Percentiles rank a stretch among this genome's conserved stretches.
These are phyloP conservation scores for Acipenser ruthenus DNA, from an alignment of 2,797 vertebrate genomes.

Conservation along the genomic window DNA sequence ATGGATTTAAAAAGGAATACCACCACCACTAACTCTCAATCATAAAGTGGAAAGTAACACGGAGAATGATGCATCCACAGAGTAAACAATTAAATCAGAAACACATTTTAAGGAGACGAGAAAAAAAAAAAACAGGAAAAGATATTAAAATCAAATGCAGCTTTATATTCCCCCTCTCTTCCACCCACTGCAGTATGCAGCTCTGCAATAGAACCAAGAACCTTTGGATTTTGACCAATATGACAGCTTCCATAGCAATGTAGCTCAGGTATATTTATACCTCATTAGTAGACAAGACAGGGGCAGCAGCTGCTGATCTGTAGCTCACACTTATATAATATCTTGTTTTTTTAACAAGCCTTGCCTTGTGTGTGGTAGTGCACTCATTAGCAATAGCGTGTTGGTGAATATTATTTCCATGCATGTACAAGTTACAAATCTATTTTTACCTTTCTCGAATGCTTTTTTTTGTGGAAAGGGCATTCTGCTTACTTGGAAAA, in stretches of 20 bases:
- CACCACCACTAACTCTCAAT: too few relatives aligned
- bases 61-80: too few relatives aligned
- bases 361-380: background rate
- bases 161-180: constrained; percentile 8
- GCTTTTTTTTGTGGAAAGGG: constrained; percentile 1
- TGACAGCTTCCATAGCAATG: constrained; percentile 12
- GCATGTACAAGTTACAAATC: constrained; percentile 13
- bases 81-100: too few relatives aligned
- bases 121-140: constrained; percentile 11
- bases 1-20: too few relatives aligned
- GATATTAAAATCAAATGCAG: constrained; percentile 20
- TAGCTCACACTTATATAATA: constrained; percentile 19
- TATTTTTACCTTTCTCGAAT: background rate
- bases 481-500: constrained; percentile 13
- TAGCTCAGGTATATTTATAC: constrained; percentile 3
- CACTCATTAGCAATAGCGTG: constrained; percentile 12
- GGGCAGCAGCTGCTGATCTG: background rate
- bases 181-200: constrained; percentile 16
- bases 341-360: constrained; percentile 15
- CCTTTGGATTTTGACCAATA: constrained; percentile 24
- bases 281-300: constrained; percentile 10
- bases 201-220: constrained; percentile 11
- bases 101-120: background rate
- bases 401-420: constrained; percentile 16
- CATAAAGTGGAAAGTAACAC: too few relatives aligned